These are phyloP conservation scores for Zeus faber DNA, from an alignment of 2,113 vertebrate genomes.

Conservation along the genomic window DNA sequence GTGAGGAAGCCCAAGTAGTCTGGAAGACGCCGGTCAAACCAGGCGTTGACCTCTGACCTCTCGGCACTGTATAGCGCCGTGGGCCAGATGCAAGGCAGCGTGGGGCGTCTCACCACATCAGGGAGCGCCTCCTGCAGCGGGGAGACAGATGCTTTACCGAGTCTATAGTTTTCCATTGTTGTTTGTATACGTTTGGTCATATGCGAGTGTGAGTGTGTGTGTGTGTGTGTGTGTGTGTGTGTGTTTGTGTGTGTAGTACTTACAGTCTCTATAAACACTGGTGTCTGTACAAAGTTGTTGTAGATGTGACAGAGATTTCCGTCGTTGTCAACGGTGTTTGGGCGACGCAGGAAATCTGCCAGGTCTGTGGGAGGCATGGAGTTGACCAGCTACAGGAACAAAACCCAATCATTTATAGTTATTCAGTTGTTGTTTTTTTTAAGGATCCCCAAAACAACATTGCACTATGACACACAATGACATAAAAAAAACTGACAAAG, in stretches of 20 bases:
- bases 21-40: constrained; percentile 57
- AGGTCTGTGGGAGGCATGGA: constrained; percentile 61
- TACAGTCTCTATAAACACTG: constrained; percentile 61
- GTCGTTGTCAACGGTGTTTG: constrained; percentile 31
- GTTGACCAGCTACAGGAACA: constrained; percentile 62
- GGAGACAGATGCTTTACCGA: no score
- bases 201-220: background rate
- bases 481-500: no score
- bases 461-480: no score
- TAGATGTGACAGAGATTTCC: constrained; percentile 62
- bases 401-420: constrained; percentile 10
- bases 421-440: no score
- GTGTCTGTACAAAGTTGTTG: constrained; percentile 38
- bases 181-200: background rate
- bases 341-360: constrained; percentile 45
- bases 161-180: no score
- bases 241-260: constrained; percentile 3
- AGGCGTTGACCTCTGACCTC: constrained; percentile 51
- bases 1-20: constrained; percentile 66
- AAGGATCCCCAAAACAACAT: no score
- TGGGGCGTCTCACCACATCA: constrained; percentile 22
- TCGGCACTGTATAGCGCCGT: constrained; percentile 47
- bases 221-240: background rate
- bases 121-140: constrained; percentile 60
- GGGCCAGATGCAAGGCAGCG: constrained; percentile 68